phyloP scores from a whole-genome alignment of 2,797 vertebrate genomes.

The Centropyge bicolor region DNA sequence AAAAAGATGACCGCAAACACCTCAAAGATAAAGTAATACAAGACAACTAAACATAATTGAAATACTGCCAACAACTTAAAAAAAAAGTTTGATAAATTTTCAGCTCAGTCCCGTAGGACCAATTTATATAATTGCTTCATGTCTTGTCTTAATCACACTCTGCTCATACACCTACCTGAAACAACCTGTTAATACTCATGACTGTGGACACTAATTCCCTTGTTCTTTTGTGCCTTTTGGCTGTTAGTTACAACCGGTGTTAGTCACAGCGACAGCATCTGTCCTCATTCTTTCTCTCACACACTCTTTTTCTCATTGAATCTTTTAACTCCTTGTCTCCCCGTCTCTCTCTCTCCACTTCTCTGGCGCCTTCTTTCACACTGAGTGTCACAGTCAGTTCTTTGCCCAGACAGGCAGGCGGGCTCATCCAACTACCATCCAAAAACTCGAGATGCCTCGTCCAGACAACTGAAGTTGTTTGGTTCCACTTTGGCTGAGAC shows the following conservation, averaged over 20 bases:
- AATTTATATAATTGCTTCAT: conserved; percentile 47
- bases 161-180: conserved; percentile 43
- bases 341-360: conserved; percentile 43
- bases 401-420: conserved; percentile 65
- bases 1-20: neutral
- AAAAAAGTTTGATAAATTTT: conserved; percentile 23
- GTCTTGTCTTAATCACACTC: conserved; percentile 36
- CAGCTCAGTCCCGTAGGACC: conserved; percentile 27
- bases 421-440: conserved; percentile 49
- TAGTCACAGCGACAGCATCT: conserved; percentile 63
- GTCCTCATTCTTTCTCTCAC: conserved; percentile 56
- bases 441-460: conserved; percentile 59
- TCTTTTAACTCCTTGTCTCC: conserved; percentile 57
- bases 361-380: conserved; percentile 59
- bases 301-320: conserved; percentile 37
- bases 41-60: conserved; percentile 31
- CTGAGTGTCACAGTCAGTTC: conserved; percentile 54
- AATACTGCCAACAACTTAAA: conserved; percentile 2
- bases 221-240: conserved; percentile 61
- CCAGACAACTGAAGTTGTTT: conserved; percentile 64
- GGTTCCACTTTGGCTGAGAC: conserved; percentile 59
- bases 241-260: conserved; percentile 50
- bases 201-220: conserved; percentile 59
- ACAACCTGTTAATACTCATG: conserved; percentile 36
- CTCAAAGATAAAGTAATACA: neutral